Base-by-base conservation (phyloP, 2,797 vertebrate genomes). In the Syngnathus acus region DNA sequence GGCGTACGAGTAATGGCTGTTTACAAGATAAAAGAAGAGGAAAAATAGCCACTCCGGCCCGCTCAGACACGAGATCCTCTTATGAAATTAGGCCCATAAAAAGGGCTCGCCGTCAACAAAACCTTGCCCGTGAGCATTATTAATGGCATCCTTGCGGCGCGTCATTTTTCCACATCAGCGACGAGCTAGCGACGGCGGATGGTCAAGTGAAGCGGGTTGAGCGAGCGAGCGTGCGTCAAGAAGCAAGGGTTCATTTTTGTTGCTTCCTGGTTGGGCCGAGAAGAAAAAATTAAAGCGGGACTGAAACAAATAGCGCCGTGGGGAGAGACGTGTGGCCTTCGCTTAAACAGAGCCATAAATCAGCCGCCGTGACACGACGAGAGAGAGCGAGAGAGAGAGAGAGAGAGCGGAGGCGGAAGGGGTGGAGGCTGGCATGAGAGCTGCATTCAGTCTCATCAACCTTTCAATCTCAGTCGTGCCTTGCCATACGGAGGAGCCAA, bases 271-370 rank as follows among this genome's bases (percentile, higher is more conserved):
- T 60, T 19, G 16, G 58, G 57, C 11, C 23, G 26, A 4, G 8
- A 16, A 9, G 8, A 16, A 8, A 83, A 86, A 90, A 90, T 89
- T 84, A 85, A 89, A 83, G 78, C 84, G 42, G 77, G 82, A 85
- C 77, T 90, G 90, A 92, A 92, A 94, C 89, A 93, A 94, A 94
- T 89, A 89, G 89, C 89, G 80, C 87, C 87, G 76, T 89, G 84
- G 82, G 82, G 88, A 92, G 88, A 88, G 90, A 91, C 86, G 88
- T 88, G 89, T 80, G 91, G 93, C 92, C 93, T 94, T 93, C 90
- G 82, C 89, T 92, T 93, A 93, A 94, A 92, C 92, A 92, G 90
- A 92, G 83, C 85, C 87, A 93, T 94, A 94, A 93, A 94, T 94
- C 93, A 93, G 73, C 40, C 67, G 72, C 72, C n/a, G 79, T 93